Evolutionary conservation across 2,113 vertebrate species (phyloP).

Genomic region (Dipodomys ordii): DNA sequence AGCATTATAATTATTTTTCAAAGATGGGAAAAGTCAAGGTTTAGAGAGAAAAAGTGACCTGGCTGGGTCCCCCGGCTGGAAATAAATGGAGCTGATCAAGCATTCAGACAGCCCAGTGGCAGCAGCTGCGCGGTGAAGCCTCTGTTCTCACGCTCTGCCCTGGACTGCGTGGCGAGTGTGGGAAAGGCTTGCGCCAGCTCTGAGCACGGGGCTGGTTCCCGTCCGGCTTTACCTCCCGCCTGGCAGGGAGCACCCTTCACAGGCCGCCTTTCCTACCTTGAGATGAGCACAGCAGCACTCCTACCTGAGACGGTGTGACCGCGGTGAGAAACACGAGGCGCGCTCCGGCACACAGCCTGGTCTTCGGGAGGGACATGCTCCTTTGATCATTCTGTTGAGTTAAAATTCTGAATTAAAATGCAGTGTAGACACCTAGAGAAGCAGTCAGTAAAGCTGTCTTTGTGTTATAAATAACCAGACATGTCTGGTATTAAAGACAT

Average conservation of each 20-base stretch:
- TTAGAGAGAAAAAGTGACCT: constrained; percentile 20
- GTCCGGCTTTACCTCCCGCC: constrained; percentile 46
- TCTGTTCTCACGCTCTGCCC: neutral
- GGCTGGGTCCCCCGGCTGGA: neutral
- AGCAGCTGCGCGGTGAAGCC: neutral
- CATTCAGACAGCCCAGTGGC: neutral
- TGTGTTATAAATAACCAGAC: constrained; percentile 65
- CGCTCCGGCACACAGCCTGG: neutral
- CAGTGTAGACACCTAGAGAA: neutral
- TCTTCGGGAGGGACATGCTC: neutral
- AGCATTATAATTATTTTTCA: constrained; percentile 11
- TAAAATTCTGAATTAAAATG: neutral
- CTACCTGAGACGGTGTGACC: neutral
- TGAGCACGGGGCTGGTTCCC: neutral
- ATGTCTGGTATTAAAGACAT: constrained; percentile 19
- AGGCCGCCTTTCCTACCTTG: constrained; percentile 61
- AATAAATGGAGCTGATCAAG: neutral
- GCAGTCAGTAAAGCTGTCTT: neutral
- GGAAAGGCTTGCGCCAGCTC: no score
- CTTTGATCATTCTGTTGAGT: neutral
- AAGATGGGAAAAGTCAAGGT: constrained; percentile 12
- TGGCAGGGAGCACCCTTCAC: constrained; percentile 42
- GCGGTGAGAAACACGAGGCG: constrained; percentile 39
- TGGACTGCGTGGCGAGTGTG: neutral
- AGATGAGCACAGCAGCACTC: constrained; percentile 17